These are phyloP conservation scores for Catharus fuscescens DNA, from an alignment of 2,113 vertebrate genomes.

Conservation along the genomic window DNA sequence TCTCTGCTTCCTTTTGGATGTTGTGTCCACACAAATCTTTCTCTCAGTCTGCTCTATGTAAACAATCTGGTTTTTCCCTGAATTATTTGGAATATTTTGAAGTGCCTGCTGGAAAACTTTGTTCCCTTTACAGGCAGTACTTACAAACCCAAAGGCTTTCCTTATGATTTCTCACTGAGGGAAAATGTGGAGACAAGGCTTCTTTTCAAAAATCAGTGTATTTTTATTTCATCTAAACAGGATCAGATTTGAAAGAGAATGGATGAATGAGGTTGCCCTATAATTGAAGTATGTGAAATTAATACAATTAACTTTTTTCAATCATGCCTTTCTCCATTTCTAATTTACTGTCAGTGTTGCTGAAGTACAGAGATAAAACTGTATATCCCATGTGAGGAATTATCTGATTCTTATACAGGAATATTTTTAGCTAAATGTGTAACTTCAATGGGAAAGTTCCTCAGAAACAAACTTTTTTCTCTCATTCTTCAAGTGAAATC, in stretches of 20 bases:
- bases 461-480: neutral
- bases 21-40: neutral
- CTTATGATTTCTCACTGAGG: neutral
- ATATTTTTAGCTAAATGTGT: neutral
- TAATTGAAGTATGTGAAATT: neutral
- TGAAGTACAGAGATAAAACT: neutral
- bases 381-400: neutral
- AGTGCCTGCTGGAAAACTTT: neutral
- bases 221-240: neutral
- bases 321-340: neutral
- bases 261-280: neutral
- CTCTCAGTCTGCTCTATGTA: neutral
- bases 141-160: neutral
- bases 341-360: neutral
- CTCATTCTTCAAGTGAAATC: neutral
- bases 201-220: neutral
- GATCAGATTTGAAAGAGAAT: neutral
- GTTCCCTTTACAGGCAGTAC: neutral
- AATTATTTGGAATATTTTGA: neutral
- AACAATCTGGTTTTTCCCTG: neutral
- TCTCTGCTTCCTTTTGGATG: neutral
- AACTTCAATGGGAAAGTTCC: neutral
- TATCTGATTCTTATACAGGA: neutral
- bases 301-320: neutral
- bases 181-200: neutral